These are phyloP conservation scores for Alexandromys fortis DNA, from an alignment of 2,113 vertebrate genomes.

Conservation along the genomic window DNA sequence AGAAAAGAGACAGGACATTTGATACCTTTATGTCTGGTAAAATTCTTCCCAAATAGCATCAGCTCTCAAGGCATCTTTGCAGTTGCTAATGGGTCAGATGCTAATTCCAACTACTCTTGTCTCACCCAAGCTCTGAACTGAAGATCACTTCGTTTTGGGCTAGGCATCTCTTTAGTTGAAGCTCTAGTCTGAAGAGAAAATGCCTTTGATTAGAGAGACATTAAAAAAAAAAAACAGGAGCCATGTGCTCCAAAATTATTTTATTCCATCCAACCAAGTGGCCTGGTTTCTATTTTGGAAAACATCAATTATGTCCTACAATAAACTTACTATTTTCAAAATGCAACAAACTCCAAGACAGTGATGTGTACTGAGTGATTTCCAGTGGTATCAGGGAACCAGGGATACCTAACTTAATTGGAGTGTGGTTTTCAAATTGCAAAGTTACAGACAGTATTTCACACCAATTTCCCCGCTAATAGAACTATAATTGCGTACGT, in stretches of 20 bases:
- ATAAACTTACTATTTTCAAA: slow-evolving; percentile 66
- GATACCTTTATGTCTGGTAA: slow-evolving; percentile 66
- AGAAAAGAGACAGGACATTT: slow-evolving; percentile 38
- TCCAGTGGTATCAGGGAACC: slow-evolving; percentile 19
- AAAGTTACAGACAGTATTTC: slow-evolving; percentile 75
- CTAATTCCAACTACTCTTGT: not conserved
- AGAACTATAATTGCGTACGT: slow-evolving; percentile 50
- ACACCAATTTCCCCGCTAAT: slow-evolving; percentile 66
- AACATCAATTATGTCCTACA: slow-evolving; percentile 42
- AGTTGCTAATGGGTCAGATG: slow-evolving; percentile 24
- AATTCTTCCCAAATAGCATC: slow-evolving; percentile 46
- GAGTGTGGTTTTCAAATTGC: slow-evolving; percentile 64
- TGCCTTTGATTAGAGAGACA: slow-evolving; percentile 56
- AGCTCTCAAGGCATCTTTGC: slow-evolving; percentile 23
- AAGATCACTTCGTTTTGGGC: not conserved
- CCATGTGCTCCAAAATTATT: slow-evolving; percentile 49
- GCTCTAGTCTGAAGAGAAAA: slow-evolving; percentile 48
- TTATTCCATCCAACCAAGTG: slow-evolving; percentile 66
- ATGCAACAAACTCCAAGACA: slow-evolving; percentile 44
- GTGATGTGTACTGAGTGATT: slow-evolving; percentile 51
- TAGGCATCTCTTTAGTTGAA: slow-evolving; percentile 38
- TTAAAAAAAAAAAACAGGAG: not conserved
- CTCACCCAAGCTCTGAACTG: slow-evolving; percentile 14
- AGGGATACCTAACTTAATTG: slow-evolving; percentile 65
- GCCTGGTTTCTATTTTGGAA: slow-evolving; percentile 76